phyloP scores from a whole-genome alignment of 2,888 invertebrate genomes.

The Dinocampus coccinellae region DNA sequence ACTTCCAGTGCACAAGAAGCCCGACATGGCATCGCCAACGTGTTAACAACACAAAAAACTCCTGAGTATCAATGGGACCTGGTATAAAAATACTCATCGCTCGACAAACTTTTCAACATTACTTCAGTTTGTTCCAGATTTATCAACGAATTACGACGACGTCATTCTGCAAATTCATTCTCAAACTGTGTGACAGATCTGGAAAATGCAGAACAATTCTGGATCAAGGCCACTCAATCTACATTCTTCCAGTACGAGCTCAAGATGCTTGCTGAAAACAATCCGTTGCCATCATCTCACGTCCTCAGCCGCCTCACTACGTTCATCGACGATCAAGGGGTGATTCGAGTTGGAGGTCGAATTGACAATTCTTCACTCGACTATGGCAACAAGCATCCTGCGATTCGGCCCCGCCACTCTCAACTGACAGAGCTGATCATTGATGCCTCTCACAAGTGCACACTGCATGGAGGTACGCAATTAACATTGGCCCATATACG shows the following conservation, averaged over 20 bases:
- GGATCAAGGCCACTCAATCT: too few relatives aligned
- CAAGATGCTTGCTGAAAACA: background rate
- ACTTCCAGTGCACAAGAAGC: background rate
- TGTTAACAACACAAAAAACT: background rate
- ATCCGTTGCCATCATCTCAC: background rate
- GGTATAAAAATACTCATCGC: background rate
- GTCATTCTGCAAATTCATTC: too few relatives aligned
- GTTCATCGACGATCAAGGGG: constrained; percentile 38
- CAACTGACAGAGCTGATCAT: constrained; percentile 36
- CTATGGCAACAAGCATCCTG: constrained; percentile 33
- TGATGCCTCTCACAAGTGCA: constrained; percentile 31
- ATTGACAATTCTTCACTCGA: constrained; percentile 25
- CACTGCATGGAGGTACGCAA: constrained; percentile 43
- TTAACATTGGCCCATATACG: constrained; percentile 29
- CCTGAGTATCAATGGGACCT: background rate
- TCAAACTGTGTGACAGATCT: too few relatives aligned
- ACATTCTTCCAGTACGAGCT: background rate
- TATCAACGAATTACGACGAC: too few relatives aligned
- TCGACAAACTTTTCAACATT: background rate
- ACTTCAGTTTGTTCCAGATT: too few relatives aligned
- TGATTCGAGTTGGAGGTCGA: constrained; percentile 43
- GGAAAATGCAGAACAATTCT: too few relatives aligned
- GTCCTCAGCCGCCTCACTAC: constrained; percentile 31
- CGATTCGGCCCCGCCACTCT: constrained; percentile 36
- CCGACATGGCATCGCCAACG: background rate